Percentiles rank a stretch among this genome's conserved stretches.
These are phyloP conservation scores for Parapsyche elsis DNA, from an alignment of 1,140 invertebrate genomes.

Conservation along the genomic window DNA sequence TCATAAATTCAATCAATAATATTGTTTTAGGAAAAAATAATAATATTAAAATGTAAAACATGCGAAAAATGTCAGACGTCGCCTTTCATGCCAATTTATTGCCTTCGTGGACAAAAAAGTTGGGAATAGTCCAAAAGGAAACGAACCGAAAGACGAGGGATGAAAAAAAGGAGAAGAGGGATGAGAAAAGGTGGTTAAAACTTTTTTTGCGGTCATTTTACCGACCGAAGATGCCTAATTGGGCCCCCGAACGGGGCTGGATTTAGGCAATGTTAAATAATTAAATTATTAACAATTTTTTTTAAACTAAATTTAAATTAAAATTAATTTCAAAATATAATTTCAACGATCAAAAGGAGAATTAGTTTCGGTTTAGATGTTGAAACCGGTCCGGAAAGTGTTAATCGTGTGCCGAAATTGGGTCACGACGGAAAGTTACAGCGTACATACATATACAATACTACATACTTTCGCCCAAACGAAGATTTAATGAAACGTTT, in stretches of 20 bases:
- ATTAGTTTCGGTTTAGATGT: background rate
- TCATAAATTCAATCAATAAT: too few species aligned
- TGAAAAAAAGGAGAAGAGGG: too few species aligned
- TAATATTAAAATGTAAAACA: background rate
- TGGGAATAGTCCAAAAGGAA: background rate
- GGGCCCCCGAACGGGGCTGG: background rate
- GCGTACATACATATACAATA: too few species aligned
- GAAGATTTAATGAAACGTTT: conserved; percentile 11
- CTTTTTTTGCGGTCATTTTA: background rate
- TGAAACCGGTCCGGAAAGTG: background rate
- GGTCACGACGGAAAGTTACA: conserved; percentile 10
- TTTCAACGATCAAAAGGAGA: too few species aligned
- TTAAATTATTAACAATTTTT: background rate
- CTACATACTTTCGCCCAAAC: background rate
- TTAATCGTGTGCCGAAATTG: conserved; percentile 9
- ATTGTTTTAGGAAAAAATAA: too few species aligned
- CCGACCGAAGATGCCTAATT: background rate
- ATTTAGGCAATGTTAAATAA: background rate
- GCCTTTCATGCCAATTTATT: conserved; percentile 20
- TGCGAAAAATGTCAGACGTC: background rate
- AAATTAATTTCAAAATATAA: too few species aligned
- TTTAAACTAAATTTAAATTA: too few species aligned
- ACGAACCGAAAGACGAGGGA: background rate
- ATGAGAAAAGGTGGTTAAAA: background rate
- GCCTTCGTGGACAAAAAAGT: background rate